Evolutionary conservation across 2,797 vertebrate species (phyloP).

Genomic region (Thunnus albacares): DNA sequence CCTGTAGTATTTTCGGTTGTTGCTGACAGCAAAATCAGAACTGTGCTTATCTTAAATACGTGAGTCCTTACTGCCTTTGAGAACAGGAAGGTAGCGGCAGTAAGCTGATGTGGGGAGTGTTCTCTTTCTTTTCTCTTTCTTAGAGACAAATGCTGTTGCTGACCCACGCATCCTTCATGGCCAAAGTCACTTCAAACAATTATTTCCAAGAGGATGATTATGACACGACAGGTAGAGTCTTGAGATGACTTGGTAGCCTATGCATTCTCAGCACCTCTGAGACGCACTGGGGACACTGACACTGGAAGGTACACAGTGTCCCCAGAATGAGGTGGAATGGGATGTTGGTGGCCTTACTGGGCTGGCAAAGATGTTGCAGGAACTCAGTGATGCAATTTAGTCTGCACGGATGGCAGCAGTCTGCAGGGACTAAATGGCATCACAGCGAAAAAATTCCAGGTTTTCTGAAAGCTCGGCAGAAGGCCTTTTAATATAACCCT

Average conservation of each 20-base stretch:
- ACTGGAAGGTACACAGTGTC: not conserved
- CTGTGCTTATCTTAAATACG: not conserved
- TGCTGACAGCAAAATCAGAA: slow-evolving; percentile 33
- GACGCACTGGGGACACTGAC: too few relatives aligned
- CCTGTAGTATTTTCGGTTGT: not conserved
- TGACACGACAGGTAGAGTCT: slow-evolving; percentile 8
- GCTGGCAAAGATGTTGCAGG: not conserved
- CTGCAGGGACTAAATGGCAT: too few relatives aligned
- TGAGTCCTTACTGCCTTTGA: not conserved
- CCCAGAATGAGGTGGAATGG: not conserved
- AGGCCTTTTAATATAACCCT: too few relatives aligned
- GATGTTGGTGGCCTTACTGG: not conserved
- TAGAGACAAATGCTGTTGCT: not conserved
- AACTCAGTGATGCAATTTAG: too few relatives aligned
- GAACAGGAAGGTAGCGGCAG: not conserved
- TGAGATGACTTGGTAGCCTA: slow-evolving; percentile 22
- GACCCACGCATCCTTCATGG: slow-evolving; percentile 29
- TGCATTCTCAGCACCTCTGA: slow-evolving; percentile 1
- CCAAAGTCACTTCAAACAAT: slow-evolving; percentile 15
- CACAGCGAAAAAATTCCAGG: not conserved
- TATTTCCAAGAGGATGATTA: slow-evolving; percentile 28
- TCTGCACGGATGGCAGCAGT: too few relatives aligned
- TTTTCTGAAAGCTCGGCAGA: too few relatives aligned
- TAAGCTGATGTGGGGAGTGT: not conserved
- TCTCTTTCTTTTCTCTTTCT: not conserved